phyloP scores from a whole-genome alignment of 1,140 invertebrate genomes.

The Drosophila carrolli region DNA sequence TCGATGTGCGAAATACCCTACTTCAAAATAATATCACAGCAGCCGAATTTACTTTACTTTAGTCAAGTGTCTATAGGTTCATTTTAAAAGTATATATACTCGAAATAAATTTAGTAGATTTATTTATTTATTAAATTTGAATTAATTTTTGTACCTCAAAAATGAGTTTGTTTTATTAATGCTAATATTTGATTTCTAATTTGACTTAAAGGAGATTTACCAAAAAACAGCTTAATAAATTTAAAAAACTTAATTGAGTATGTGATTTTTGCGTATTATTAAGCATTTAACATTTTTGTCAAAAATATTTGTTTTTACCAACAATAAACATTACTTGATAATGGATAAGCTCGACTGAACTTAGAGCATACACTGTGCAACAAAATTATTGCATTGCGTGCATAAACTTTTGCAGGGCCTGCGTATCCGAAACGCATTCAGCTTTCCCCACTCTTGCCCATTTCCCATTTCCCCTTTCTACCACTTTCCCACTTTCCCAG shows the following conservation, averaged over 20 bases:
- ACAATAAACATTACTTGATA: background rate
- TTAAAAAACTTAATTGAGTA: too few species aligned
- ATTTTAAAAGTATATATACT: too few species aligned
- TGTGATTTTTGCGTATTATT: too few species aligned
- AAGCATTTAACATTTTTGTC: too few species aligned
- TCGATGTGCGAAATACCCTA: conserved; percentile 9
- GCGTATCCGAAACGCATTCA: conserved; percentile 60
- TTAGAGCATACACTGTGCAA: conserved; percentile 26
- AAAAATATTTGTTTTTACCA: background rate
- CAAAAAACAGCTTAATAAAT: too few species aligned
- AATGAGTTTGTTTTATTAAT: too few species aligned
- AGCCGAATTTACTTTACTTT: background rate
- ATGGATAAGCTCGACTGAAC: fast-evolving
- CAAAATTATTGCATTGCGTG: conserved; percentile 77
- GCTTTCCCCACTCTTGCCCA: background rate
- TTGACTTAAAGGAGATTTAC: too few species aligned
- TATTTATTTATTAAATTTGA: too few species aligned
- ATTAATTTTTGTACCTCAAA: too few species aligned
- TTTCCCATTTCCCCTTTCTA: background rate
- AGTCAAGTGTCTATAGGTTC: too few species aligned
- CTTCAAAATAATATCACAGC: background rate
- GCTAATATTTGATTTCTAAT: too few species aligned
- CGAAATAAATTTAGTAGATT: too few species aligned
- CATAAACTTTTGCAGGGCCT: conserved; percentile 65
- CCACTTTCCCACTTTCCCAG: conserved; percentile 7